These are phyloP conservation scores for Eutrigla gurnardus DNA, from an alignment of 2,797 vertebrate genomes.

Conservation along the genomic window DNA sequence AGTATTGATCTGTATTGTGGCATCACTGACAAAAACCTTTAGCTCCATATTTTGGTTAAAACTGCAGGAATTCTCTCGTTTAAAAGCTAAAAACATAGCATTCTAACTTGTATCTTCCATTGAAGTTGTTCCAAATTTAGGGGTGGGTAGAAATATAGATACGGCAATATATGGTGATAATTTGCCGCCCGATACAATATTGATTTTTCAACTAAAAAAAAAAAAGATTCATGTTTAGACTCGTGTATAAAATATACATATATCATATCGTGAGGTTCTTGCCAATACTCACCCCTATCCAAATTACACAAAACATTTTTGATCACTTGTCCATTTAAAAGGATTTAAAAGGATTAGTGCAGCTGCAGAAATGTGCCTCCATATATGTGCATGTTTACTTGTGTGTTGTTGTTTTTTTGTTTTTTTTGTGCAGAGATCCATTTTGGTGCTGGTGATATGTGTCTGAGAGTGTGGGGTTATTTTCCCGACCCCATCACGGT, in stretches of 20 bases:
- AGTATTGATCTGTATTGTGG: too few species aligned
- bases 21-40: background rate
- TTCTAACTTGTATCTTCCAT: too few species aligned
- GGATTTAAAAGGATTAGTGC: background rate
- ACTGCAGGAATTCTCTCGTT: background rate
- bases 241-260: too few species aligned
- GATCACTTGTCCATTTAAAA: constrained; percentile 5
- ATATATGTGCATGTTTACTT: constrained; percentile 4
- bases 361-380: background rate
- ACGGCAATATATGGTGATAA: too few species aligned
- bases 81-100: background rate
- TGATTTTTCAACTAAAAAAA: too few species aligned
- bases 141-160: too few species aligned
- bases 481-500: constrained; percentile 42
- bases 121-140: too few species aligned
- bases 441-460: constrained; percentile 31
- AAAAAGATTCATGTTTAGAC: too few species aligned
- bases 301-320: background rate
- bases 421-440: background rate
- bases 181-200: too few species aligned
- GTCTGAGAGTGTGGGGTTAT: constrained; percentile 27
- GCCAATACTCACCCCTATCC: background rate
- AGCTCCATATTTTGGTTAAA: background rate
- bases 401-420: too few species aligned
- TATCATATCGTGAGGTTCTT: too few species aligned